Evolutionary conservation across 2,888 invertebrate genomes (phyloP), one percentile per base, ranked within the genome.

Genomic region (Cyaniris semiargus): DNA sequence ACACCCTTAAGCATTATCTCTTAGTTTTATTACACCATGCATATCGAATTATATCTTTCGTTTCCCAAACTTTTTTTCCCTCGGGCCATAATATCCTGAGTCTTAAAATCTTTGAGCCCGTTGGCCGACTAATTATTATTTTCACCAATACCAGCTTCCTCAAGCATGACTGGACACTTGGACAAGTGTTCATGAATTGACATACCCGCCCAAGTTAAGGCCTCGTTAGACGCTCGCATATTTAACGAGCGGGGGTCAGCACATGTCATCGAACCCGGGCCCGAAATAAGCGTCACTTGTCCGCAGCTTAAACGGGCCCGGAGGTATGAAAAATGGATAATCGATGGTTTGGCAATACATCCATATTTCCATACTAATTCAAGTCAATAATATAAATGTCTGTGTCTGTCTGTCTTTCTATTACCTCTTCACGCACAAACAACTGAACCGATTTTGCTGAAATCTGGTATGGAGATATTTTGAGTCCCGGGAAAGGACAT

Each of bases 251-350:
- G 6, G 66, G 66, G 66, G 66, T 66, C 66, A 66, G 66, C 66
- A 66, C 66, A 66, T 66, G 66, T 66, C 66, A 66, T 66, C 66
- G 66, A 66, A 27, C 66, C 27, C 48, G 56, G 70, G 13, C 48
- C 76, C 48, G 76, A 70, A 76, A 76, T 76, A 76, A 70, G 70
- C 66, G 66, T 76, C 76, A 44, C 76, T 76, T 60, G 76, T 38
- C 66, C 76, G 76, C 76, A 66, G 44, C 31, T n/a, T 66, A 44
- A 44, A n/a, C 66, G 44, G 10, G 8, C 44, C 1, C 10, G 27
- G 76, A 76, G 66, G 18, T n/a, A 27, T 44, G 66, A 66, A 44
- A 66, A 34, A 76, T 66, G 60, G 60, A 44, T 60, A 44, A 18
- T 58, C 76, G 2, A 58, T 21, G 48, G 48, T 48, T 48, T 48